Evolutionary conservation across 2,113 vertebrate genomes (phyloP).

Genomic region (Gadus chalcogrammus): DNA sequence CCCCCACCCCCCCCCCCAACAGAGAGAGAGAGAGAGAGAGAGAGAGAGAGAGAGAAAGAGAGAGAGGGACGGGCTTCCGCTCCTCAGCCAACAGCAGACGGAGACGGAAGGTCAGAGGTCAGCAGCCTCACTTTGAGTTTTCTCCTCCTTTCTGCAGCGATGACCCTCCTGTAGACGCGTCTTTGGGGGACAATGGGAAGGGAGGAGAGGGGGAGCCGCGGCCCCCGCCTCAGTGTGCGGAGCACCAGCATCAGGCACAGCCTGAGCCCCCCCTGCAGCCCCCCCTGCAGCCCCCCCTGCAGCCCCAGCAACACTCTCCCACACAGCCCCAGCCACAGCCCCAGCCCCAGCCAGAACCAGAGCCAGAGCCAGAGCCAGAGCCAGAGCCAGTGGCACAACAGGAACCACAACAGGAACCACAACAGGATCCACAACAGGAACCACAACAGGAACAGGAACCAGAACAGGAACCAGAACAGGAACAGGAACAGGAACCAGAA

Average conservation of each 20-base stretch:
- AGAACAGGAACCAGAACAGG: slow-evolving; percentile 14
- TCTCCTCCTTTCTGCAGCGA: slow-evolving; percentile 81
- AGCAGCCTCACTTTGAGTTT: slow-evolving; percentile 77
- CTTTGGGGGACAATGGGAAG: slow-evolving; percentile 69
- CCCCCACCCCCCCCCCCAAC: slow-evolving; percentile 1
- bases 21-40: slow-evolving; percentile 37
- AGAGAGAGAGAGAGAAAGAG: slow-evolving; percentile 48
- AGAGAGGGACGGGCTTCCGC: slow-evolving; percentile 53
- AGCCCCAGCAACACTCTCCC: slow-evolving; percentile 31
- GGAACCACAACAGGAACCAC: background rate
- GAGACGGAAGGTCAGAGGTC: slow-evolving; percentile 70
- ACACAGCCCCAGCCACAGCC: slow-evolving; percentile 29
- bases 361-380: background rate
- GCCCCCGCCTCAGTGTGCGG: slow-evolving; percentile 10
- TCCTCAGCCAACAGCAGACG: slow-evolving; percentile 53
- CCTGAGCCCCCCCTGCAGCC: slow-evolving; percentile 15
- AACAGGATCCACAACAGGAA: background rate
- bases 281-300: slow-evolving; percentile 34
- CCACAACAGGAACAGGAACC: background rate
- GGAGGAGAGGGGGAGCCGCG: slow-evolving; percentile 39
- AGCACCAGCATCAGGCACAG: slow-evolving; percentile 15
- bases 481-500: slow-evolving; percentile 10
- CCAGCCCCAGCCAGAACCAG: background rate
- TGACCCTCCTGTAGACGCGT: slow-evolving; percentile 67
- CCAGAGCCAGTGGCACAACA: slow-evolving; percentile 9